Evolutionary conservation across 2,888 invertebrate genomes (phyloP).

Genomic region (Congeria kusceri): DNA sequence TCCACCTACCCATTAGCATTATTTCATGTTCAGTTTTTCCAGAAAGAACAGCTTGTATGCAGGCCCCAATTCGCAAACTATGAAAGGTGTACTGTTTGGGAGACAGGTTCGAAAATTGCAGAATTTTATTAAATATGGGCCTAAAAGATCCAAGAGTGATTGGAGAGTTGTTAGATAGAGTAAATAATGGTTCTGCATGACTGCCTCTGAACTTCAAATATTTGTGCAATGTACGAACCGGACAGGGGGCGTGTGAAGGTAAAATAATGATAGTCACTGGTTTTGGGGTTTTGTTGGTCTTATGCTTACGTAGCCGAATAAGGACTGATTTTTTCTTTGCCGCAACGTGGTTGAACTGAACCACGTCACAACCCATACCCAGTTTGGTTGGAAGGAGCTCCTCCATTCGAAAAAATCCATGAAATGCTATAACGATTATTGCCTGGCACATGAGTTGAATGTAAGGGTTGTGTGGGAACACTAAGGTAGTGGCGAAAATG

Average conservation of each 20-base stretch:
- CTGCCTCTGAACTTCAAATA: conserved; percentile 10
- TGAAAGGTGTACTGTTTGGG: conserved; percentile 23
- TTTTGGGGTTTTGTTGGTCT: conserved; percentile 11
- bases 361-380: not conserved
- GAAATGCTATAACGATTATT: conserved; percentile 25
- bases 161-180: not conserved
- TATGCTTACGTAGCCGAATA: conserved; percentile 11
- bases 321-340: not conserved
- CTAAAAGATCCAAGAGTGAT: not conserved
- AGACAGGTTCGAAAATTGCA: conserved; percentile 15
- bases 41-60: conserved; percentile 31
- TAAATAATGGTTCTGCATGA: not conserved
- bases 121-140: not conserved
- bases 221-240: not conserved
- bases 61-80: conserved; percentile 36
- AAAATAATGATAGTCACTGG: not conserved
- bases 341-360: conserved; percentile 1
- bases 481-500: not conserved
- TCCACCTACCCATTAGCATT: conserved; percentile 40
- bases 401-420: conserved; percentile 38
- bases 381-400: conserved; percentile 22
- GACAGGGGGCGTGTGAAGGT: not conserved
- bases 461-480: conserved; percentile 9
- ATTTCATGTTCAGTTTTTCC: conserved; percentile 26
- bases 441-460: conserved; percentile 11